A percentile compares a stretch with the other conserved stretches of the same genome.
phyloP scores from a whole-genome alignment of 1,140 invertebrate genomes.

The Periplaneta americana region DNA sequence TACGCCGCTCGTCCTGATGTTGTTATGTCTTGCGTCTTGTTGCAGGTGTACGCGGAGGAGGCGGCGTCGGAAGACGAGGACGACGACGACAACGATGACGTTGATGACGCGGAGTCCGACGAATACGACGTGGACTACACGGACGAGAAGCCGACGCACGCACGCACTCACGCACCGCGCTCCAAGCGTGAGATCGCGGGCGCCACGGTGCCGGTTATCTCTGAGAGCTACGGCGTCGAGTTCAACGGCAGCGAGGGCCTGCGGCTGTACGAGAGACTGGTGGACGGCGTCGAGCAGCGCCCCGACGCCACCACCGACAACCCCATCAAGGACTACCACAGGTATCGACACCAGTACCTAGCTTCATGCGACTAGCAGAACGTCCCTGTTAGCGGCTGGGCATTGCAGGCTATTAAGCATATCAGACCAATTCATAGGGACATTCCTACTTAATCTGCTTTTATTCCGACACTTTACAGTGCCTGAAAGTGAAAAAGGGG shows the following conservation, averaged over 20 bases:
- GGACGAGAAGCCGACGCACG: background rate
- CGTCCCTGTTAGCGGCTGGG: no score
- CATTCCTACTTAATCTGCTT: no score
- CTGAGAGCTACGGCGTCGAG: background rate
- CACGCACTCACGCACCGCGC: background rate
- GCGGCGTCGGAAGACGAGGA: constrained; percentile 26
- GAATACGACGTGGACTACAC: background rate
- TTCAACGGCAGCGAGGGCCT: background rate
- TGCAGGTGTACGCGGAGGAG: constrained; percentile 32
- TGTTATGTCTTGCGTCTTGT: no score
- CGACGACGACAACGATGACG: constrained; percentile 29
- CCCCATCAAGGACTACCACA: background rate
- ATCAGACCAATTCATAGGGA: no score
- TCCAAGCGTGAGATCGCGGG: background rate
- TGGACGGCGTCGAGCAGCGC: background rate
- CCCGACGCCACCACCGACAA: background rate
- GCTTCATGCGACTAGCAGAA: no score
- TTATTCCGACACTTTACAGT: no score
- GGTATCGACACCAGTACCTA: no score
- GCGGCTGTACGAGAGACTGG: background rate
- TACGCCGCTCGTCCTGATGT: no score
- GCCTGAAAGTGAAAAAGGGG: no score
- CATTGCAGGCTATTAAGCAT: no score
- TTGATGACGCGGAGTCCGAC: constrained; percentile 9
- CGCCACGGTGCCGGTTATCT: background rate